Percentiles rank a stretch among this genome's conserved stretches.
phyloP scores from a whole-genome alignment of 1,140 invertebrate species.

The Polypedilum pembai region DNA sequence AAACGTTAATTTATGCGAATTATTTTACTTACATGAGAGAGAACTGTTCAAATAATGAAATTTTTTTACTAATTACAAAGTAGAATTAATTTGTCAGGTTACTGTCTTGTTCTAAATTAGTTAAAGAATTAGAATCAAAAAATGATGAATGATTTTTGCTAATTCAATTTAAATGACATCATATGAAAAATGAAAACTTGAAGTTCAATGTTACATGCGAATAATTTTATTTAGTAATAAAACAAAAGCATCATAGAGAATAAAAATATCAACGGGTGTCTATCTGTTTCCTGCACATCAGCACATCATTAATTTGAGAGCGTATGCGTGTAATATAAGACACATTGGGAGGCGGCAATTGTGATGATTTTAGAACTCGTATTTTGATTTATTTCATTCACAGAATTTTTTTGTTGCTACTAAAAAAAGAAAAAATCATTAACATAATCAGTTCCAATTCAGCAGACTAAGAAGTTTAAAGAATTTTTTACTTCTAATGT shows the following conservation, averaged over 20 bases:
- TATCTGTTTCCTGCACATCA: conserved; percentile 21
- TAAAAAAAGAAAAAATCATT: neutral
- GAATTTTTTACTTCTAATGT: neutral
- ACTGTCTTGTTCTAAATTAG: too few relatives aligned
- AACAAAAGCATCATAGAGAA: neutral
- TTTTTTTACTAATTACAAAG: too few relatives aligned
- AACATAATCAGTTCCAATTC: conserved; percentile 23
- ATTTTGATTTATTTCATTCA: conserved; percentile 15
- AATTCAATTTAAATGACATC: neutral
- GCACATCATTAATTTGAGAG: neutral
- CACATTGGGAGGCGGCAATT: neutral
- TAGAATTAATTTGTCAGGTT: too few relatives aligned
- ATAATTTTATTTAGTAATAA: neutral
- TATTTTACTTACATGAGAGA: too few relatives aligned
- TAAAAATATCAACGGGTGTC: neutral
- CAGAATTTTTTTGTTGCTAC: conserved; percentile 7
- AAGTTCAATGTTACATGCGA: conserved; percentile 23
- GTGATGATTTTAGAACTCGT: neutral
- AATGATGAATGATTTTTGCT: too few relatives aligned
- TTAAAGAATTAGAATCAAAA: too few relatives aligned
- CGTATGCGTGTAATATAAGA: neutral
- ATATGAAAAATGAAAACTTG: neutral
- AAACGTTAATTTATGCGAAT: too few relatives aligned
- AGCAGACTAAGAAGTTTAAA: neutral
- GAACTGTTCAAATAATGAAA: too few relatives aligned